Conservation (phyloP, 2,888 invertebrate genomes). For the Criorhina ranunculi region DNA sequence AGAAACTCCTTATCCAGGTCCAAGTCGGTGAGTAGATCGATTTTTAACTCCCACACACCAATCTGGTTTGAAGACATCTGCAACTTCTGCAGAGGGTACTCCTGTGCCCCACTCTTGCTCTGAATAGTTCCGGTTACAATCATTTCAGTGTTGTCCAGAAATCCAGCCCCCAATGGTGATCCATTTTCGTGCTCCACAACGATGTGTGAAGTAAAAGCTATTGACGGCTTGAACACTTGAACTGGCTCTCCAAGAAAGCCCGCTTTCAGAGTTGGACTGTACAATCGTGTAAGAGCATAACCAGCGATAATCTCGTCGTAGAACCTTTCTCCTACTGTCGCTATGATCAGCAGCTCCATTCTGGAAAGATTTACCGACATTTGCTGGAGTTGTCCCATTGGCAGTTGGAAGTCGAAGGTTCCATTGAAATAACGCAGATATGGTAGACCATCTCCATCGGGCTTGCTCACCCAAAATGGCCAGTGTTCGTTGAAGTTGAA, state of each 20-base stretch:
- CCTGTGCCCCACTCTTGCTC: constrained; percentile 86
- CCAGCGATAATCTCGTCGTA: constrained; percentile 91
- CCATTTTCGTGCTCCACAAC: constrained; percentile 95
- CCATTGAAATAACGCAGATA: constrained; percentile 92
- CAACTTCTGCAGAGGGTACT: constrained; percentile 86
- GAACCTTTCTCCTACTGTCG: constrained; percentile 92
- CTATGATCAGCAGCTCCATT: constrained; percentile 91
- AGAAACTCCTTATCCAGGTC: constrained; percentile 86
- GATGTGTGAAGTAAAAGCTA: constrained; percentile 93
- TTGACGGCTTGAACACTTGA: constrained; percentile 96
- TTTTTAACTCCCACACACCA: constrained; percentile 91
- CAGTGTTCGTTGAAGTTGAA: constrained; percentile 91
- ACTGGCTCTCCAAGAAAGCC: constrained; percentile 93
- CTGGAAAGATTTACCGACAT: constrained; percentile 88
- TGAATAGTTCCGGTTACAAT: constrained; percentile 87
- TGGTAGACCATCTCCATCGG: constrained; percentile 86
- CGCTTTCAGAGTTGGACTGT: constrained; percentile 91
- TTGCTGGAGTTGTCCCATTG: constrained; percentile 88
- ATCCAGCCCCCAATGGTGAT: constrained; percentile 88
- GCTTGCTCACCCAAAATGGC: constrained; percentile 90
- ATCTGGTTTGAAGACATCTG: constrained; percentile 87
- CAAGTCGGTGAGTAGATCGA: constrained; percentile 88
- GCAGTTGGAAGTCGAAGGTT: constrained; percentile 92
- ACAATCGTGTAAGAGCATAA: constrained; percentile 92
- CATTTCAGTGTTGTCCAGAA: constrained; percentile 87